A percentile compares a stretch with the other conserved stretches of the same genome.
Conservation (phyloP, 2,113 vertebrate species). For the Eonycteris spelaea region DNA sequence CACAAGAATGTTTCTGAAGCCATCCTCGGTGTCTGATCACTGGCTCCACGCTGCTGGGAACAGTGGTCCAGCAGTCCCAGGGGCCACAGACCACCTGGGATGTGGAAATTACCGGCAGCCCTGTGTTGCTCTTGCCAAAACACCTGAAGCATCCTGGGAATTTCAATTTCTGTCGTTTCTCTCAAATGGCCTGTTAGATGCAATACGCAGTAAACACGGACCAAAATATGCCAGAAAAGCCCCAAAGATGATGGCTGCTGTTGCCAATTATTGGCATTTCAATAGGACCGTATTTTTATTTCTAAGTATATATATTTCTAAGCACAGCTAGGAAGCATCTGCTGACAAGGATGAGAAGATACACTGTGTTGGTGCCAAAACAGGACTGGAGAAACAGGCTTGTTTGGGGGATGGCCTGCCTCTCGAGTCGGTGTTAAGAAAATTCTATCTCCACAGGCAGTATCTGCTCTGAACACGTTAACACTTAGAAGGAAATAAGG, state of each 20-base stretch:
- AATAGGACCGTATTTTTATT: background rate
- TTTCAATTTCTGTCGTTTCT: slow-evolving; percentile 1
- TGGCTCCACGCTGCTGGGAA: background rate
- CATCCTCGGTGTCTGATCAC: background rate
- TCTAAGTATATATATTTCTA: background rate
- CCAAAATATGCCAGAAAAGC: background rate
- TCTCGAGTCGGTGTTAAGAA: slow-evolving; percentile 42
- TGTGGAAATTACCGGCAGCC: slow-evolving; percentile 11
- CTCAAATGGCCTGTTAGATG: slow-evolving; percentile 39
- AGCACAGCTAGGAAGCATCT: slow-evolving; percentile 21
- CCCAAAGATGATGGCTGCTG: background rate
- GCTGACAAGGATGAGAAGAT: slow-evolving; percentile 38
- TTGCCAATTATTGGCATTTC: slow-evolving; percentile 12
- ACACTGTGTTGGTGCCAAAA: slow-evolving; percentile 18
- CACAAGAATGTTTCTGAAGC: slow-evolving; percentile 45
- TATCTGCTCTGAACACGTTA: background rate
- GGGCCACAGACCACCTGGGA: background rate
- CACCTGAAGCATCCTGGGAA: slow-evolving; percentile 40
- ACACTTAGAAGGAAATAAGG: background rate
- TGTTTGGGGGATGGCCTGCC: background rate
- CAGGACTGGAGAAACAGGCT: slow-evolving; percentile 45
- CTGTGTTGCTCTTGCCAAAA: slow-evolving; percentile 35
- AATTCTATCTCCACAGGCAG: background rate
- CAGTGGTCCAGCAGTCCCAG: background rate
- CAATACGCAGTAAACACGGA: background rate